Percentiles rank a stretch among this genome's conserved stretches.
Conservation (phyloP, 2,888 invertebrate species). For the Bugulina stolonifera region DNA sequence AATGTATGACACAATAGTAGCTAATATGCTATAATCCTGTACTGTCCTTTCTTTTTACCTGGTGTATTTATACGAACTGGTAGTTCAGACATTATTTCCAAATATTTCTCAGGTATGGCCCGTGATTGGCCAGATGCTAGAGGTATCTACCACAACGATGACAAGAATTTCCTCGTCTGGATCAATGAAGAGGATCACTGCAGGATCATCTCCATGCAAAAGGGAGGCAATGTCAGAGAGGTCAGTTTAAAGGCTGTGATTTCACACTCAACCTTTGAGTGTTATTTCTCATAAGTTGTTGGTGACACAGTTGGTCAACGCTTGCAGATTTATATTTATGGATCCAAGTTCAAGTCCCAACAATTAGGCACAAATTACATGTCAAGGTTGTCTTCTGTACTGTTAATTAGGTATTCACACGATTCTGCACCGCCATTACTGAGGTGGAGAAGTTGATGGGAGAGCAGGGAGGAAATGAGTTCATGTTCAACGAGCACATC, state of each 20-base stretch:
- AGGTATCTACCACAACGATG: conserved; percentile 29
- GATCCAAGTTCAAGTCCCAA: too few species aligned
- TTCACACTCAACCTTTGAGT: too few species aligned
- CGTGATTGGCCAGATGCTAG: conserved; percentile 31
- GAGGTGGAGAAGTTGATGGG: conserved; percentile 31
- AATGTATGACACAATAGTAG: too few species aligned
- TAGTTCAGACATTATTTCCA: too few species aligned
- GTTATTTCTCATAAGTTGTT: too few species aligned
- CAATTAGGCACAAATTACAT: too few species aligned
- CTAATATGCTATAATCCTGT: too few species aligned
- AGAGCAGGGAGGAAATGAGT: conserved; percentile 29
- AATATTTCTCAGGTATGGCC: conserved; percentile 23
- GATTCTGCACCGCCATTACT: conserved; percentile 30
- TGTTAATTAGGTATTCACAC: conserved; percentile 28
- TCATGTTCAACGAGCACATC: conserved; percentile 30
- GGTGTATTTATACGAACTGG: too few species aligned
- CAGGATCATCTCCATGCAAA: conserved; percentile 61
- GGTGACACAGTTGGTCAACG: too few species aligned
- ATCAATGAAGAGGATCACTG: conserved; percentile 91
- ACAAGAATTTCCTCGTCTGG: conserved; percentile 60
- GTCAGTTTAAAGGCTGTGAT: conserved; percentile 18
- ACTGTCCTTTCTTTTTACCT: too few species aligned
- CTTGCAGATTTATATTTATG: too few species aligned
- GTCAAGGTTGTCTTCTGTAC: too few species aligned
- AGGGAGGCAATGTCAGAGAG: conserved; percentile 30